These are phyloP conservation scores for Phrynosoma platyrhinos DNA, from an alignment of 2,113 vertebrate genomes.

Conservation along the genomic window DNA sequence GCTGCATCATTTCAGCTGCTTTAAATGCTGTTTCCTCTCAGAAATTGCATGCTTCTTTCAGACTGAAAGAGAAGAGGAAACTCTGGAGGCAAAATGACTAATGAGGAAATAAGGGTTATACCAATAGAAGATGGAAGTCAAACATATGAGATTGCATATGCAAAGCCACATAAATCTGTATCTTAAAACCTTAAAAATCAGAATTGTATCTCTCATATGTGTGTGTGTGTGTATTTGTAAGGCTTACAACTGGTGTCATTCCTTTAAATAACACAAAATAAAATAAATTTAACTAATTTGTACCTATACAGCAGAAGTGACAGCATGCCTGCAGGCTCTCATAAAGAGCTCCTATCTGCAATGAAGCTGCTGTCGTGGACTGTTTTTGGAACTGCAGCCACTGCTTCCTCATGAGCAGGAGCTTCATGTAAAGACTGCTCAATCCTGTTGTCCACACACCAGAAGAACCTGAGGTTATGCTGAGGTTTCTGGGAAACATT, in stretches of 20 bases:
- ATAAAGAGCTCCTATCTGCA: too few species aligned
- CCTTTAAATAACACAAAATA: background rate
- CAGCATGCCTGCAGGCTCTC: too few species aligned
- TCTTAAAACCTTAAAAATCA: background rate
- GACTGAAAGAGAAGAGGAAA: constrained; percentile 1
- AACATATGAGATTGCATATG: background rate
- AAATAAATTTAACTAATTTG: background rate
- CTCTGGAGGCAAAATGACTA: background rate
- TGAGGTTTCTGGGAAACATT: too few species aligned
- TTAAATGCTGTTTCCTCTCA: constrained; percentile 17
- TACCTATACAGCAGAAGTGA: too few species aligned
- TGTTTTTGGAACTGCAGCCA: too few species aligned
- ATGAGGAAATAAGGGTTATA: background rate
- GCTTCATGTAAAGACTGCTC: too few species aligned
- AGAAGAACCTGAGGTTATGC: too few species aligned
- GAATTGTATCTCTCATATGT: too few species aligned
- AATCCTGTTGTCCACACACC: too few species aligned
- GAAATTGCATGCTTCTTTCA: constrained; percentile 7
- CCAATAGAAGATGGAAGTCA: background rate
- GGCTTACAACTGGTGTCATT: background rate
- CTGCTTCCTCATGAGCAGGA: too few species aligned
- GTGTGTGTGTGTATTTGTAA: too few species aligned
- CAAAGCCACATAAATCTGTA: background rate
- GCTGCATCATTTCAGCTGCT: background rate
- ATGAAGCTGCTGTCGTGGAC: too few species aligned